Conservation (phyloP, 2,888 invertebrate species). For the Chorisops tibialis region DNA sequence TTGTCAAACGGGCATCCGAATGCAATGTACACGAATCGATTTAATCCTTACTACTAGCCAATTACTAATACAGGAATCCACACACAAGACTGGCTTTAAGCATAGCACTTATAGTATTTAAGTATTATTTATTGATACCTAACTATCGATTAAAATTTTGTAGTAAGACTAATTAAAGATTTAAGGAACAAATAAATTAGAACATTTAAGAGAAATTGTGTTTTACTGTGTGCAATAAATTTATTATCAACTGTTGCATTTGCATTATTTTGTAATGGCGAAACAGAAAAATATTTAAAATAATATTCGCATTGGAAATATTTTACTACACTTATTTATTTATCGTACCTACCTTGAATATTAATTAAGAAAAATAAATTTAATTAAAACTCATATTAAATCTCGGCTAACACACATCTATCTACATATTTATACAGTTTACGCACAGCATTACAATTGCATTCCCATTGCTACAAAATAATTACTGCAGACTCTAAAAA, state of each 20-base stretch:
- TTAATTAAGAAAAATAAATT: no score
- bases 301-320: no score
- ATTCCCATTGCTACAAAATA: no score
- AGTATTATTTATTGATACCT: background rate
- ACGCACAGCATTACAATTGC: no score
- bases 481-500: no score
- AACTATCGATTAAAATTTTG: background rate
- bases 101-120: background rate
- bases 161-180: background rate
- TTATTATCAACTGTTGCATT: background rate
- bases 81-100: constrained; percentile 4
- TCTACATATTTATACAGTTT: no score
- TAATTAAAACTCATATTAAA: no score
- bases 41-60: constrained; percentile 18
- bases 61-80: background rate
- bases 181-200: background rate
- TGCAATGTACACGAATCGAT: constrained; percentile 14
- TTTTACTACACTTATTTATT: no score
- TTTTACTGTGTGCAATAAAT: constrained; percentile 11
- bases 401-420: no score
- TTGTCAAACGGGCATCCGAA: constrained; percentile 8
- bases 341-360: no score
- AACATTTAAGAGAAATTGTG: background rate
- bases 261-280: constrained; percentile 16
- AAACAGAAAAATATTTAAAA: no score